Percentiles rank a stretch among this genome's conserved stretches.
Evolutionary conservation across 2,888 invertebrate species (phyloP).

Genomic region (Leptogaster cylindrica): DNA sequence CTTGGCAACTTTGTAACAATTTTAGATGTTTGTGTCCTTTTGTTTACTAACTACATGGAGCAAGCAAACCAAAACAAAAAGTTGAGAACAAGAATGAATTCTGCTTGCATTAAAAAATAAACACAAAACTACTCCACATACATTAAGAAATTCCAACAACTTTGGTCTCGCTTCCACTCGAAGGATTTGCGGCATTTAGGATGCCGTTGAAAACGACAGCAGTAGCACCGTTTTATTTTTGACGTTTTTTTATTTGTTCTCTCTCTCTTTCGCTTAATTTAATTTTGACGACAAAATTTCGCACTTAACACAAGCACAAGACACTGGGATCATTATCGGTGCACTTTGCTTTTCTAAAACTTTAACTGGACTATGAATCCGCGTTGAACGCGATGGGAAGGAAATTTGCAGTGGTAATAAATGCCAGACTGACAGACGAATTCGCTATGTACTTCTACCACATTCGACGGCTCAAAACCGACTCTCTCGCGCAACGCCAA

Average conservation of each 20-base stretch:
- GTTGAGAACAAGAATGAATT: constrained; percentile 20
- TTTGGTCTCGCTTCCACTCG: constrained; percentile 1
- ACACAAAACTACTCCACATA: background rate
- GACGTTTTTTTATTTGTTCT: constrained; percentile 9
- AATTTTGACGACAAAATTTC: constrained; percentile 11
- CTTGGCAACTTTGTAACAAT: too few species aligned
- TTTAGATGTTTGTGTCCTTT: too few species aligned
- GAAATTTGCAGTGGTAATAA: too few species aligned
- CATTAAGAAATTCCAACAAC: background rate
- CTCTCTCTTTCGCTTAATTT: constrained; percentile 12
- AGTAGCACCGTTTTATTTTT: constrained; percentile 13
- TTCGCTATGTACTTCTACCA: too few species aligned
- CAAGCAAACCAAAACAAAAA: constrained; percentile 10
- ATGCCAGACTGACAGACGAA: too few species aligned
- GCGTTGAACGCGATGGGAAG: too few species aligned
- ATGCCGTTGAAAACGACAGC: constrained; percentile 29
- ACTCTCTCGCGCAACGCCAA: too few species aligned
- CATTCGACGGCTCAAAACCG: too few species aligned
- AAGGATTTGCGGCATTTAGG: constrained; percentile 8
- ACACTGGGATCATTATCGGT: background rate
- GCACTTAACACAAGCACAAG: background rate
- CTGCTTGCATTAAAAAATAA: background rate
- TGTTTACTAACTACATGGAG: constrained; percentile 26
- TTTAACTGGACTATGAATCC: too few species aligned
- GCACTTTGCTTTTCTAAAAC: too few species aligned